Conservation (phyloP, 2,888 invertebrate genomes). For the Leucania comma region DNA sequence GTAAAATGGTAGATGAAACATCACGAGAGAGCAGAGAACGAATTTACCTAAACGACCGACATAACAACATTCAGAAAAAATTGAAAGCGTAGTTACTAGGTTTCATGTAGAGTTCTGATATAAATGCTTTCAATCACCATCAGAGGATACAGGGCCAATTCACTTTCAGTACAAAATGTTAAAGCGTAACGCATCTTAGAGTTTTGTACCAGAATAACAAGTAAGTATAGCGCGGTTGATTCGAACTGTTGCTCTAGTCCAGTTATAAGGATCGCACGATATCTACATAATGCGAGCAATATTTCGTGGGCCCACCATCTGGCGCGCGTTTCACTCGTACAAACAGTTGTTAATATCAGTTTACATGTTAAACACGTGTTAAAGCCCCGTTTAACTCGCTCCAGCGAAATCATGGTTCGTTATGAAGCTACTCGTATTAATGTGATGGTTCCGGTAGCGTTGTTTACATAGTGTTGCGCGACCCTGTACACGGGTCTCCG, state of each 20-base stretch:
- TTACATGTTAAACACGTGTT: constrained; percentile 40
- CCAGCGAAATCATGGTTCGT: constrained; percentile 28
- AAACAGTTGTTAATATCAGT: constrained; percentile 42
- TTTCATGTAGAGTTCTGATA: neutral
- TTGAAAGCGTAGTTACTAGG: neutral
- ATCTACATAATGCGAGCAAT: constrained; percentile 16
- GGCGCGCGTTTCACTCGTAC: constrained; percentile 24
- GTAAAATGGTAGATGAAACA: neutral
- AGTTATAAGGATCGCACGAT: neutral
- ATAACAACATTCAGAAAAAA: neutral
- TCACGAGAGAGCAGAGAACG: neutral
- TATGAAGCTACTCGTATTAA: constrained; percentile 15
- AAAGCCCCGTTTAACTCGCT: constrained; percentile 26
- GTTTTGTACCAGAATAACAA: constrained; percentile 5
- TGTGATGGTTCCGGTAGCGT: constrained; percentile 30
- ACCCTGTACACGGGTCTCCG: neutral
- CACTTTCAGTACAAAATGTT: neutral
- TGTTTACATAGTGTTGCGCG: constrained; percentile 21
- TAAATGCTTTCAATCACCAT: neutral
- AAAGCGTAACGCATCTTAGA: neutral
- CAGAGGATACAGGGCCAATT: neutral
- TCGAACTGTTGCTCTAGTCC: neutral
- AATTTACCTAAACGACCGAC: neutral
- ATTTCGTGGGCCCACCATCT: constrained; percentile 37
- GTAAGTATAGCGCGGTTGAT: constrained; percentile 16